Base-by-base conservation (phyloP, 2,797 vertebrate genomes). In the Peromyscus melanophrys region DNA sequence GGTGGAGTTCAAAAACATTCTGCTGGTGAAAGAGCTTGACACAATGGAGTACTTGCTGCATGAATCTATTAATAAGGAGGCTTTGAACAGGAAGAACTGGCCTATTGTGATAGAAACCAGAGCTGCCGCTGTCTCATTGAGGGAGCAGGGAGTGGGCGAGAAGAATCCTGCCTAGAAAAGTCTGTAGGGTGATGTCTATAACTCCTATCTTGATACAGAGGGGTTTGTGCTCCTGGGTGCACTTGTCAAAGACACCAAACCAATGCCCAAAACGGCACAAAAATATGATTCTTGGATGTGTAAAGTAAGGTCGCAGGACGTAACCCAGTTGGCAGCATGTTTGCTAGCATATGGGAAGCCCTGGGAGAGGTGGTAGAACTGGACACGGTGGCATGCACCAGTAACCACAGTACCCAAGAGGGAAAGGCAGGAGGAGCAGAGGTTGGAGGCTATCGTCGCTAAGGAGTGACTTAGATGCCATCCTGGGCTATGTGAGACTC, bases 121-220 rank as follows among this genome's bases (percentile, higher is more conserved):
- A 29, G 31, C 4, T 73, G 52, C 4, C 27, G 7, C 5, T 43
- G n/a, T 19, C 76, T 90, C 55, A 1, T 0, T 40, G 75, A 29
- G 46, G 37, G 17, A 9, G 3, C 2, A 9, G 29, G 29, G 49
- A 6, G 8, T 37, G 9, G n/a, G 14, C 0, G 0, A 40, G 27
- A 25, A 63, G 37, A 83, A 92, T 6, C 40, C 31, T 21, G 1
- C 87, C 49, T 34, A 25, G 13, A 63, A 23, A 57, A 43, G 34
- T 78, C 4, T 84, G 81, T 34, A 7, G 57, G 27, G 11, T 29
- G 8, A 31, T 4, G 29, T 52, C 43, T 21, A 31, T 19, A 63
- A 34, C 29, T 34, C 29, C 7, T 27, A 57, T 46, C 49, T 52
- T 3, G 12, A 71, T 16, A 63, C 2, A 37, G 19, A 8, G 37